Evolutionary conservation across 2,113 vertebrate genomes (phyloP).

Genomic region (Syrrhaptes paradoxus): DNA sequence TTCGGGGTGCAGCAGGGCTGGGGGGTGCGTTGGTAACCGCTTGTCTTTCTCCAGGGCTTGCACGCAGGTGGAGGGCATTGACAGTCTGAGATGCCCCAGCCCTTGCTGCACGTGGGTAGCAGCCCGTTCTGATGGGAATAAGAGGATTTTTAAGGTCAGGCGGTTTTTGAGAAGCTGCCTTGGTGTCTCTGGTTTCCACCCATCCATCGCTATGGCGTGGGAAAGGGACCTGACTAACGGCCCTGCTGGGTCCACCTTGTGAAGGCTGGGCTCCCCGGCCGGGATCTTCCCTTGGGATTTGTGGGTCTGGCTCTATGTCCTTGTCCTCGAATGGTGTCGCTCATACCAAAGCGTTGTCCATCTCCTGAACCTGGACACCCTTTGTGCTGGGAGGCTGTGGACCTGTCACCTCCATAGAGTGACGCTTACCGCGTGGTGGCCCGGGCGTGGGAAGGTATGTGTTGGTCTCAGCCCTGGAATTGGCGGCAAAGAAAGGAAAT

Average conservation of each 20-base stretch:
- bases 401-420: neutral
- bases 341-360: neutral
- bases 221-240: neutral
- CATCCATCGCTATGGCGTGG: neutral
- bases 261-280: neutral
- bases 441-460: neutral
- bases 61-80: neutral
- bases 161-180: neutral
- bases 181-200: neutral
- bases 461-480: neutral
- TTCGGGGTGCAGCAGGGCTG: neutral
- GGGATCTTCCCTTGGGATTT: neutral
- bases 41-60: neutral
- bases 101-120: conserved; percentile 25
- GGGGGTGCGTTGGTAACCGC: rapidly evolving
- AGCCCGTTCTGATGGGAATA: conserved; percentile 73
- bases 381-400: neutral
- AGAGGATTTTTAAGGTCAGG: conserved; percentile 74
- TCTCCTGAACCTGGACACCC: rapidly evolving
- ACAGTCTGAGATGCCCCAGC: conserved; percentile 64
- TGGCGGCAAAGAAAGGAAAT: neutral
- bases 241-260: neutral
- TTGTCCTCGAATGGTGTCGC: neutral
- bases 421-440: neutral
- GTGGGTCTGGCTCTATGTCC: neutral